Conservation (phyloP, 2,113 vertebrate genomes). For the Grantiella picta region DNA sequence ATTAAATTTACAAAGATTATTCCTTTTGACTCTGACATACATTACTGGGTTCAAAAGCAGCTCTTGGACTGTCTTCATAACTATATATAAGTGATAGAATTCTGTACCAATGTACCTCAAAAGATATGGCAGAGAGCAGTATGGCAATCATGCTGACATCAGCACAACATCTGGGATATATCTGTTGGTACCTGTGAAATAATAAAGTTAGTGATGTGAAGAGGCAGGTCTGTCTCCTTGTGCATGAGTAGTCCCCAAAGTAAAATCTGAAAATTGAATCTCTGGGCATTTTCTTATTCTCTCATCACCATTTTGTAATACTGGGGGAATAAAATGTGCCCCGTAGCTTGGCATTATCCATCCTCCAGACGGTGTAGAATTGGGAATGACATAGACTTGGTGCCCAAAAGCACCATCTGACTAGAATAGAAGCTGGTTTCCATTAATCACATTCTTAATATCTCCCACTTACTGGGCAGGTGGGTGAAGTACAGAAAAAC, state of each 20-base stretch:
- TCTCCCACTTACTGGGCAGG: constrained; percentile 8
- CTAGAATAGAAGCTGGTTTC: not conserved
- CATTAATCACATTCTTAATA: constrained; percentile 52
- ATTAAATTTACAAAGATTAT: not conserved
- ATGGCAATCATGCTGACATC: not conserved
- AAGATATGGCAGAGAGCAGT: not conserved
- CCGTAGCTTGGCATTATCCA: not conserved
- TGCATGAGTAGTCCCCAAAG: not conserved
- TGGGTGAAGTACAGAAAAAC: not conserved
- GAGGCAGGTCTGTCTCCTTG: not conserved
- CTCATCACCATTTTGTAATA: not conserved
- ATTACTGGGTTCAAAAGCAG: not conserved
- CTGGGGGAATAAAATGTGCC: not conserved
- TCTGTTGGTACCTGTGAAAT: not conserved
- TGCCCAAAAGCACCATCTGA: not conserved
- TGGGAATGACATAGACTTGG: not conserved
- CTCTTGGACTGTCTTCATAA: not conserved
- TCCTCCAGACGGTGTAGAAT: not conserved
- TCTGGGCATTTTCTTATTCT: not conserved
- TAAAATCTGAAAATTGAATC: not conserved
- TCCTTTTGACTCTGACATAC: not conserved
- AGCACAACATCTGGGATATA: not conserved
- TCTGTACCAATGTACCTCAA: not conserved
- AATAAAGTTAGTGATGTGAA: not conserved
- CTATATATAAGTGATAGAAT: not conserved